Conservation (phyloP, 2,797 vertebrate genomes). For the Emydoidea blandingii region DNA sequence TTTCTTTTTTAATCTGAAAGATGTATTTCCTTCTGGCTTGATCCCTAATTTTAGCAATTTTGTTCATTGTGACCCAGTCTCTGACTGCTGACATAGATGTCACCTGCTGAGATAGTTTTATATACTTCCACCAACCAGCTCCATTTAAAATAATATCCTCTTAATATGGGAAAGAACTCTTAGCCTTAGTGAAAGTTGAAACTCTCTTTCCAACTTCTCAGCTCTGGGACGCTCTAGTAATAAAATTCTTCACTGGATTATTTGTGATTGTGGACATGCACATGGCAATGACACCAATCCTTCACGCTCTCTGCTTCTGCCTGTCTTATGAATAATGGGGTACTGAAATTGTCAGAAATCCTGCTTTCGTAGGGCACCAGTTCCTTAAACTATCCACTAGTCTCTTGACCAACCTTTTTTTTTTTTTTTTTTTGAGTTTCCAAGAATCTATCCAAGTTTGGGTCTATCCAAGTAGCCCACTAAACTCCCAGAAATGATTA, state of each 20-base stretch:
- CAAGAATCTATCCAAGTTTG: neutral
- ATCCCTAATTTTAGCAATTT: neutral
- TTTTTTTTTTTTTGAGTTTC: neutral
- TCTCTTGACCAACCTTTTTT: slow-evolving; percentile 19
- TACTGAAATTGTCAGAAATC: slow-evolving; percentile 2
- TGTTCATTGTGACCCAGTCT: neutral
- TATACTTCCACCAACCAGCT: neutral
- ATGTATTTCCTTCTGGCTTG: neutral
- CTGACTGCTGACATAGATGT: neutral
- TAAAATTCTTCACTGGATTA: neutral
- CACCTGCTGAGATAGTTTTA: neutral
- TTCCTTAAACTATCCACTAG: slow-evolving; percentile 3
- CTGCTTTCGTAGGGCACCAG: neutral
- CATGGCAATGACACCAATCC: neutral
- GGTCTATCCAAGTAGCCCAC: neutral
- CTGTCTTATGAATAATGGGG: neutral
- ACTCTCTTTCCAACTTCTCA: neutral
- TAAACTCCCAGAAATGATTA: slow-evolving; percentile 14
- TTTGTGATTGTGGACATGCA: neutral
- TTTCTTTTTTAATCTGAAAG: neutral
- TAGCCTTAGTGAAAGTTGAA: neutral
- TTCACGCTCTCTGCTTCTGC: neutral
- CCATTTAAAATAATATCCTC: neutral
- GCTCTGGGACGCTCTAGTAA: neutral
- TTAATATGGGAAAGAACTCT: neutral